phyloP scores from a whole-genome alignment of 2,113 vertebrate genomes.

The Gasterosteus aculeatus region DNA sequence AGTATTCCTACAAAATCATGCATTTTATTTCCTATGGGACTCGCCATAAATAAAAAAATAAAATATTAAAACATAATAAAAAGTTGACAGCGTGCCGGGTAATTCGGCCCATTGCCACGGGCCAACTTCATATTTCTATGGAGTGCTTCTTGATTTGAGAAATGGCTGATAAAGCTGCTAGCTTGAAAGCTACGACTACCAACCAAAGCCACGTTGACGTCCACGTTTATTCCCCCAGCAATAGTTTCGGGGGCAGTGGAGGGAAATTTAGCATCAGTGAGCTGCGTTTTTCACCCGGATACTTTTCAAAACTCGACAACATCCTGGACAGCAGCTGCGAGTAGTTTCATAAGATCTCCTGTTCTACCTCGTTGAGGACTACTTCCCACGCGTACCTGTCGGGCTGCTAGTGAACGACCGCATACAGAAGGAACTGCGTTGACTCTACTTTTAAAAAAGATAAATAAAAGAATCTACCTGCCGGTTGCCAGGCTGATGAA shows the following conservation, averaged over 20 bases:
- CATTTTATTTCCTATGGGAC: background rate
- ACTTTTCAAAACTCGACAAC: background rate
- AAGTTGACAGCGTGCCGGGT: background rate
- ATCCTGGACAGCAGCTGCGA: background rate
- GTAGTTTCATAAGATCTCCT: background rate
- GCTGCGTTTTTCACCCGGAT: background rate
- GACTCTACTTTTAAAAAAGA: background rate
- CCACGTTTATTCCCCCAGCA: background rate
- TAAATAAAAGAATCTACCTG: background rate
- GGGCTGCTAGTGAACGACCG: background rate
- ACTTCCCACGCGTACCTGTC: slow-evolving; percentile 14
- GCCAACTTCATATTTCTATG: background rate
- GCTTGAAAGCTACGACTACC: background rate
- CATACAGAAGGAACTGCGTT: slow-evolving; percentile 1
- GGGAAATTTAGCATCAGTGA: background rate
- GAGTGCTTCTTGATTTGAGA: background rate
- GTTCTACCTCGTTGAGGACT: background rate
- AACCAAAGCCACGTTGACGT: background rate
- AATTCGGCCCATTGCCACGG: background rate
- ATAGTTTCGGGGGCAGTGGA: background rate
- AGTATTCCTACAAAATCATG: background rate
- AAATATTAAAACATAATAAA: too few relatives aligned
- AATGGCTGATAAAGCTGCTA: background rate
- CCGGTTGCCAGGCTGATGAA: background rate
- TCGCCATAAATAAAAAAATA: background rate